Evolutionary conservation across 2,113 vertebrate genomes (phyloP), one percentile per base, ranked within the genome.

Genomic region (Hippocampus guttulatus): DNA sequence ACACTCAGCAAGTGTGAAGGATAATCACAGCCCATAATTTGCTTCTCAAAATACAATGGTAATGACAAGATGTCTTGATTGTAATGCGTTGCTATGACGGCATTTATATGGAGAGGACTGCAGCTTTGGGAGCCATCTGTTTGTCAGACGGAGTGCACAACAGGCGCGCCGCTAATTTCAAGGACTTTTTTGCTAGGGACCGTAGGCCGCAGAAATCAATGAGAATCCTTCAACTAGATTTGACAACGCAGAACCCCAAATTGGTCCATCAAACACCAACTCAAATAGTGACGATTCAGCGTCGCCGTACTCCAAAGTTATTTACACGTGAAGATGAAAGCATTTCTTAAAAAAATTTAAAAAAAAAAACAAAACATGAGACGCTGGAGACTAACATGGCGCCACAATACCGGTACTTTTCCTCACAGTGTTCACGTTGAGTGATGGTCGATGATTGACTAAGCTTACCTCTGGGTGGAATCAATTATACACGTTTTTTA

Each of bases 41-140:
- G 90, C 88, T 91, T 92, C 90, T 92, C 88, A 90, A 90, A 91
- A 92, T 87, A 87, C 88, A 83, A 80, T 75, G 81, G 88, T 91
- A 91, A 92, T 88, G 88, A 92, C 84, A 85, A 89, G 85, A 91
- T 90, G 85, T 88, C 87, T 86, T 15, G 62, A 90, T 90, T 88
- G 87, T 85, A 87, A 84, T 87, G 88, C 77, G 87, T 91, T 88
- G 88, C 91, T 89, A 92, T 90, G 87, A 88, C 45, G 83, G 79
- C 84, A 92, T 92, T 90, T 92, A 90, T 92, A 91, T 90, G 90
- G 85, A 91, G 85, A 82, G 81, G 82, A 84, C 79, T 84, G 68
- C 84, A 86, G 86, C 83, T 72, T 69, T 75, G 75, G 84, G 70
- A 87, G 83, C 90, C 90, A 92, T 93, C 89, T 92, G 92, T 84